Conservation (phyloP, 1,140 invertebrate species). For the Zaprionus vittiger region DNA sequence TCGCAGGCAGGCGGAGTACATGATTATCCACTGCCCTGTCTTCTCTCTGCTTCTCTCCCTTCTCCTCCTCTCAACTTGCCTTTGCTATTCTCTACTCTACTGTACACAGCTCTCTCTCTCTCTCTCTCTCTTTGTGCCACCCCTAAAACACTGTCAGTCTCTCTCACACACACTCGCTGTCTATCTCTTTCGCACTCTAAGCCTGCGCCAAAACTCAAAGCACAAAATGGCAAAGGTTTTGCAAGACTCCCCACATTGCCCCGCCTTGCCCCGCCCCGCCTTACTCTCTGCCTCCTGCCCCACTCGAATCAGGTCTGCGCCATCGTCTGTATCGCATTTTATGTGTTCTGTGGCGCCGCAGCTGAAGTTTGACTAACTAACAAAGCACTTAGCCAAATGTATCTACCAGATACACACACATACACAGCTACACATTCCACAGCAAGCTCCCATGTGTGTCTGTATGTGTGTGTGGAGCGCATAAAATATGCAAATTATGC, state of each 20-base stretch:
- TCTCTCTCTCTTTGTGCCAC: not conserved
- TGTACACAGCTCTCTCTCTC: not conserved
- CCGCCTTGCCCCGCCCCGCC: not conserved
- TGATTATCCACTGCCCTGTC: not conserved
- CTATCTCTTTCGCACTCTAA: slow-evolving; percentile 59
- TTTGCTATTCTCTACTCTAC: not conserved
- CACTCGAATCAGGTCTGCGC: not conserved
- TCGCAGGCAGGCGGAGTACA: slow-evolving; percentile 32
- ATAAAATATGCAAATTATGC: slow-evolving; percentile 67
- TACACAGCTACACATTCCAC: not conserved
- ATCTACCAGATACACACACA: slow-evolving; percentile 31
- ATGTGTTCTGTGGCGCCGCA: slow-evolving; percentile 60
- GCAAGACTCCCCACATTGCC: not conserved
- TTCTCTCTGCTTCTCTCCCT: not conserved
- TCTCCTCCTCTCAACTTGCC: not conserved
- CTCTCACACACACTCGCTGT: slow-evolving; percentile 39
- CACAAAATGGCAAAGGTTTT: slow-evolving; percentile 71
- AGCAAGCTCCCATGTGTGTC: not conserved
- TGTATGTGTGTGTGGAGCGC: slow-evolving; percentile 7
- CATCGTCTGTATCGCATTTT: slow-evolving; percentile 40
- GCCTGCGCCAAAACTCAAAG: slow-evolving; percentile 76
- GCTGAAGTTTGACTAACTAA: slow-evolving; percentile 50
- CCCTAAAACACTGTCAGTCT: slow-evolving; percentile 16
- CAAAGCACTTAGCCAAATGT: slow-evolving; percentile 73
- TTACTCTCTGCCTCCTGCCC: too few species aligned